These are phyloP conservation scores for Acrossocheilus wenchowensis DNA, from an alignment of 2,797 vertebrate species.

Conservation along the genomic window DNA sequence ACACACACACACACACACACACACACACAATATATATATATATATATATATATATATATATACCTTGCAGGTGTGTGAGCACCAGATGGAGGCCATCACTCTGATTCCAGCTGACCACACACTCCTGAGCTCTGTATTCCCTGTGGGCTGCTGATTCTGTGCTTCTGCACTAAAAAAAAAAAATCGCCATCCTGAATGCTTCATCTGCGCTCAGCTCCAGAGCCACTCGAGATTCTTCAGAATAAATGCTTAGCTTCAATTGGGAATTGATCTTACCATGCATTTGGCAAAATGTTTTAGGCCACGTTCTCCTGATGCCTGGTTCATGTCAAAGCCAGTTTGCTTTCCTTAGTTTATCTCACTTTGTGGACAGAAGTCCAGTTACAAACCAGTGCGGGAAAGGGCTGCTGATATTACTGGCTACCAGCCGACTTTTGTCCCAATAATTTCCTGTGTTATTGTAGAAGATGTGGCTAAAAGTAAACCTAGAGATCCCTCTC, in stretches of 20 bases:
- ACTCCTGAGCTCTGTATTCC: slow-evolving; percentile 46
- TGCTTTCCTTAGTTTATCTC: slow-evolving; percentile 44
- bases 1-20: not conserved
- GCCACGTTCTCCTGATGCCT: slow-evolving; percentile 39
- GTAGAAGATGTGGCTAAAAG: slow-evolving; percentile 29
- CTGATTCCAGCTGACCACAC: slow-evolving; percentile 63
- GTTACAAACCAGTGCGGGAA: slow-evolving; percentile 33
- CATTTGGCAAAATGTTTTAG: slow-evolving; percentile 36
- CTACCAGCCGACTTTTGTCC: slow-evolving; percentile 48
- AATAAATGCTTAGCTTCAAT: slow-evolving; percentile 51
- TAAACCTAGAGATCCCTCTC: slow-evolving; percentile 42
- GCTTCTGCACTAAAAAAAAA: slow-evolving; percentile 49
- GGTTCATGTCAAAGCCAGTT: slow-evolving; percentile 45
- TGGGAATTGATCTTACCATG: slow-evolving; percentile 46
- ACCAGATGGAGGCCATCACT: slow-evolving; percentile 50
- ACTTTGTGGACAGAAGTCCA: slow-evolving; percentile 37
- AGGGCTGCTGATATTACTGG: slow-evolving; percentile 36
- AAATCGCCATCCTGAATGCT: slow-evolving; percentile 45
- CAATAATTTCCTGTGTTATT: slow-evolving; percentile 58
- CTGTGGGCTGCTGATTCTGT: slow-evolving; percentile 56
- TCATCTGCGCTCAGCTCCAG: slow-evolving; percentile 51
- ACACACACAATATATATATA: no score
- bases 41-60: slow-evolving; percentile 5
- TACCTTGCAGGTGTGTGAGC: slow-evolving; percentile 57
- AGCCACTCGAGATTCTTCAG: slow-evolving; percentile 42